A percentile compares a stretch with the other conserved stretches of the same genome.
Conservation (phyloP, 1,140 invertebrate genomes). For the Drosophila mayri region DNA sequence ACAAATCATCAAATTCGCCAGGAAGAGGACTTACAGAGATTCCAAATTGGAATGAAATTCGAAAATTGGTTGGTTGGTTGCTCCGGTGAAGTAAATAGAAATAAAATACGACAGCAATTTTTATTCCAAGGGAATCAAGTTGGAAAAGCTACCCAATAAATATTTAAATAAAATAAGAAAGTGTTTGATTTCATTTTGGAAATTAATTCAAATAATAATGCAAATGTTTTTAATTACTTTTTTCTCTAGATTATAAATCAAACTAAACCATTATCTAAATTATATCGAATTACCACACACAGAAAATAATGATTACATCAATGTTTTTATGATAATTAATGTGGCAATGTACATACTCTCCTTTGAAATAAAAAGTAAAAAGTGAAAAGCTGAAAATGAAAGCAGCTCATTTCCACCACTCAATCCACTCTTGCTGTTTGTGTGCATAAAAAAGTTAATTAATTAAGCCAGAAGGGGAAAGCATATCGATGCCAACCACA, state of each 20-base stretch:
- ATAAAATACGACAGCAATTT: constrained; percentile 3
- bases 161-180: neutral
- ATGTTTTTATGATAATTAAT: constrained; percentile 5
- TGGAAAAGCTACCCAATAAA: neutral
- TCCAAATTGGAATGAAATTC: neutral
- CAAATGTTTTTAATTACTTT: no score
- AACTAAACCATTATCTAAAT: neutral
- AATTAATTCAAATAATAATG: neutral
- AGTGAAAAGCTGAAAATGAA: constrained; percentile 11
- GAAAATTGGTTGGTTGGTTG: constrained; percentile 1
- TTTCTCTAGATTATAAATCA: no score
- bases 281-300: neutral
- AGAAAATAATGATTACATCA: neutral
- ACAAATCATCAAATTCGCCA: constrained; percentile 39
- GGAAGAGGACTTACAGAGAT: constrained; percentile 1
- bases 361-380: neutral
- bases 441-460: constrained; percentile 30
- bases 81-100: neutral
- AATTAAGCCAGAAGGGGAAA: constrained; percentile 18
- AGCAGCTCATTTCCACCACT: neutral
- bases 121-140: constrained; percentile 1
- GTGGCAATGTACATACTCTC: neutral
- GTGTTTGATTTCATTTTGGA: neutral
- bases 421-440: constrained; percentile 15
- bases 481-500: constrained; percentile 36